A percentile compares a stretch with the other conserved stretches of the same genome.
Evolutionary conservation across 2,888 invertebrate species (phyloP).

Genomic region (Gymnoscelis rufifasciata): DNA sequence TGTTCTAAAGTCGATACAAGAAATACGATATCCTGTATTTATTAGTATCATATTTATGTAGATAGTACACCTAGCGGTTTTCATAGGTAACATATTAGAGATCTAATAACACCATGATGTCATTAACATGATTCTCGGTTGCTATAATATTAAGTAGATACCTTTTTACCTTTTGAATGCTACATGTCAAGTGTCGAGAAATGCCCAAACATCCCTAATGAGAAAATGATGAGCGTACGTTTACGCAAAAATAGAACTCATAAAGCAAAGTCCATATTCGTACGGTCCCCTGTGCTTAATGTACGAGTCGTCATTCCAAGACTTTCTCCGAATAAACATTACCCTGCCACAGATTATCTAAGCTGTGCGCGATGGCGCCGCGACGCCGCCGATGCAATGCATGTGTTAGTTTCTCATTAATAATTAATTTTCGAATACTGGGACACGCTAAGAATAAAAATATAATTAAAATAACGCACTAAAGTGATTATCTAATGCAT

Average conservation of each 20-base stretch:
- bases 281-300: constrained; percentile 65
- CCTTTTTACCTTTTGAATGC: too few species aligned
- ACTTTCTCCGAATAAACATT: constrained; percentile 72
- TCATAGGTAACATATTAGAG: too few species aligned
- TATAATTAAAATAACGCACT: too few species aligned
- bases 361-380: constrained; percentile 38
- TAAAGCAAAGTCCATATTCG: constrained; percentile 54
- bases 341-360: constrained; percentile 36
- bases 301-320: constrained; percentile 68
- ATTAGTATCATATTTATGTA: too few species aligned
- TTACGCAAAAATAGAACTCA: constrained; percentile 47
- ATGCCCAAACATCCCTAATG: constrained; percentile 51
- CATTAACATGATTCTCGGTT: too few species aligned
- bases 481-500: too few species aligned
- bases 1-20: not conserved
- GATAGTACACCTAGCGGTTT: too few species aligned
- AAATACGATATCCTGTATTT: too few species aligned
- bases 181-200: too few species aligned
- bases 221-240: constrained; percentile 64
- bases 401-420: constrained; percentile 31
- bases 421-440: not conserved
- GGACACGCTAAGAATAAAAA: too few species aligned
- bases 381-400: constrained; percentile 12
- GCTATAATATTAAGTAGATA: too few species aligned
- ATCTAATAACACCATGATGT: too few species aligned